These are phyloP conservation scores for Nylanderia fulva DNA, from an alignment of 1,140 invertebrate species.

Conservation along the genomic window DNA sequence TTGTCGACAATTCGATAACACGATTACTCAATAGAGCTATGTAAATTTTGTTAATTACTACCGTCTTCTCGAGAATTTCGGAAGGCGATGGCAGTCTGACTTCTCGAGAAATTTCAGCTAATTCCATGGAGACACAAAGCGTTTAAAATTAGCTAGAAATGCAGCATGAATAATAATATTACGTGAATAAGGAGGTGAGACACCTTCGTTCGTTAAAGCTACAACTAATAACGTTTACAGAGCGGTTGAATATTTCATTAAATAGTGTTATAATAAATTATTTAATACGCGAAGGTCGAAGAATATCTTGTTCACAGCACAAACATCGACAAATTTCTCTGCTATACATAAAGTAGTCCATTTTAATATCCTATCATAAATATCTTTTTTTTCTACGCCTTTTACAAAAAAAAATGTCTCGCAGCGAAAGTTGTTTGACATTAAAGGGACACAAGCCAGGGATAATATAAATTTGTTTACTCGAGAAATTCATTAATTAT, in stretches of 20 bases:
- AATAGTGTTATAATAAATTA: constrained; percentile 11
- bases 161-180: constrained; percentile 42
- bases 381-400: too few relatives aligned
- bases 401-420: too few relatives aligned
- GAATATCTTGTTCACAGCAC: background rate
- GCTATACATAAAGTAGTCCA: background rate
- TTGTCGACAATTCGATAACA: constrained; percentile 40
- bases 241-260: background rate
- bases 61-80: constrained; percentile 58
- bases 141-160: constrained; percentile 45
- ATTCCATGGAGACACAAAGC: constrained; percentile 49
- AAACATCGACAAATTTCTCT: background rate
- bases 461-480: too few relatives aligned
- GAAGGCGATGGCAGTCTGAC: constrained; percentile 27
- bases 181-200: constrained; percentile 36
- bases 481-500: too few relatives aligned
- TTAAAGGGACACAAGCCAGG: too few relatives aligned
- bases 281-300: background rate
- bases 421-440: too few relatives aligned
- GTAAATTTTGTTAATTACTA: constrained; percentile 59
- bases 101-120: constrained; percentile 41
- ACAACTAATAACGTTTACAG: constrained; percentile 14
- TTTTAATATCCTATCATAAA: too few relatives aligned
- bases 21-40: constrained; percentile 50
- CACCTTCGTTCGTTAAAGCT: constrained; percentile 39